Evolutionary conservation across 2,888 invertebrate genomes (phyloP).

Genomic region (Cenopis cana): DNA sequence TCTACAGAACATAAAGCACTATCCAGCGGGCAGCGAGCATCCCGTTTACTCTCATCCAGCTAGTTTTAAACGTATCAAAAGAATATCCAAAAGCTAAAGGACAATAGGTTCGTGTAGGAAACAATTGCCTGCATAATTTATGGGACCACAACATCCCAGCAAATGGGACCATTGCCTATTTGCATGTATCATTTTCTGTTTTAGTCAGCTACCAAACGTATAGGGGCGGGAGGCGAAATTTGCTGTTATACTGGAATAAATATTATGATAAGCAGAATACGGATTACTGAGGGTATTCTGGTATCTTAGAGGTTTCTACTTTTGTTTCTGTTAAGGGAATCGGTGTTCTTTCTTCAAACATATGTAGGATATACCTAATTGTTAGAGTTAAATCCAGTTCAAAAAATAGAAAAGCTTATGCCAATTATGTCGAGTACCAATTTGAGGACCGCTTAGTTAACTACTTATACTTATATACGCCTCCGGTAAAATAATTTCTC

Average conservation of each 20-base stretch:
- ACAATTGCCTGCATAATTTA: conserved; percentile 77
- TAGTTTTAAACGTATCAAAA: conserved; percentile 39
- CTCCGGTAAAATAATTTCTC: too few relatives aligned
- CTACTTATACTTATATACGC: too few relatives aligned
- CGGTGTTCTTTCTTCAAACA: not conserved
- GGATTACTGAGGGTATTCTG: not conserved
- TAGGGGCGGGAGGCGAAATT: conserved; percentile 42
- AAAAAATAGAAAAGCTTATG: too few relatives aligned
- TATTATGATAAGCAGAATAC: conserved; percentile 32
- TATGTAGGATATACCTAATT: not conserved
- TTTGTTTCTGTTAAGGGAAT: not conserved
- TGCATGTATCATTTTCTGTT: conserved; percentile 71
- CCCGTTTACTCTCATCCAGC: conserved; percentile 17
- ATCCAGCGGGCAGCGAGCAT: not conserved
- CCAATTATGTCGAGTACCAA: too few relatives aligned
- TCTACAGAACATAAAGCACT: conserved; percentile 10
- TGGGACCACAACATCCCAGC: conserved; percentile 63
- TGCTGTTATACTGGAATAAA: conserved; percentile 39
- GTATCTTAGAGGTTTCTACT: not conserved
- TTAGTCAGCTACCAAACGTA: conserved; percentile 57
- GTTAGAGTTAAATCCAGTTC: too few relatives aligned
- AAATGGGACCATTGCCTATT: conserved; percentile 60
- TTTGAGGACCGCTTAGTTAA: too few relatives aligned
- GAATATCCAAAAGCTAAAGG: conserved; percentile 46
- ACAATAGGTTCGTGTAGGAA: conserved; percentile 70